Evolutionary conservation across 2,888 invertebrate species (phyloP), one percentile per base, ranked within the genome.

Genomic region (Zeuzera pyrina): DNA sequence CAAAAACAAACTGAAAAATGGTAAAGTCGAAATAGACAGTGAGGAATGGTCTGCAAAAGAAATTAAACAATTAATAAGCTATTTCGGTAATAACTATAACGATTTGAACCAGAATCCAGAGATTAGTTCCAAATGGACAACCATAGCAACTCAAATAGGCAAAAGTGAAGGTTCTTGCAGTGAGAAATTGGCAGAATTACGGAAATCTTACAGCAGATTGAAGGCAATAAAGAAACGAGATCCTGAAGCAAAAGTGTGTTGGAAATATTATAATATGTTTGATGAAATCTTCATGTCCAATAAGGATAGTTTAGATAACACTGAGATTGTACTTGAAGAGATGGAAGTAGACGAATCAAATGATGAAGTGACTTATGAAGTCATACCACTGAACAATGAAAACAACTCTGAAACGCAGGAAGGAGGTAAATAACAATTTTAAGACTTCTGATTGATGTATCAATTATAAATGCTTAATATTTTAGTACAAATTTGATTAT

Each of bases 201-300:
- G 71, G 2, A 78, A 71, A 37, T 72, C 72, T 8, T 83, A 78
- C 38, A 67, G 70, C 5, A 78, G 77, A 33, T 41, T 79, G 5
- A 74, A 70, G 38, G 72, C 74, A 0, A 72, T 77, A 68, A 71
- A 61, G 27, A 42, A 49, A 0, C 58, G 65, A 23, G 73, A 74
- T 22, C 63, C 77, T 0, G 60, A 66, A 12, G 66, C 70, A 1
- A 79, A 73, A 34, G 67, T 81, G 1, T 64, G 68, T 0, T 83
- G 83, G 83, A 71, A 70, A 28, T 79, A 78, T 37, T 81, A 63
- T 34, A 61, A 59, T 26, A 56, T 65, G 53, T 60, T 81, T 30
- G 73, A 78, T 31, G 50, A 70, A 21, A 64, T 79, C 21, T 78
- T n/a, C n/a, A n/a, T n/a, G n/a, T n/a, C n/a, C n/a, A n/a, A n/a